Conservation (phyloP, 2,113 vertebrate genomes). For the Zosterops pallidus region DNA sequence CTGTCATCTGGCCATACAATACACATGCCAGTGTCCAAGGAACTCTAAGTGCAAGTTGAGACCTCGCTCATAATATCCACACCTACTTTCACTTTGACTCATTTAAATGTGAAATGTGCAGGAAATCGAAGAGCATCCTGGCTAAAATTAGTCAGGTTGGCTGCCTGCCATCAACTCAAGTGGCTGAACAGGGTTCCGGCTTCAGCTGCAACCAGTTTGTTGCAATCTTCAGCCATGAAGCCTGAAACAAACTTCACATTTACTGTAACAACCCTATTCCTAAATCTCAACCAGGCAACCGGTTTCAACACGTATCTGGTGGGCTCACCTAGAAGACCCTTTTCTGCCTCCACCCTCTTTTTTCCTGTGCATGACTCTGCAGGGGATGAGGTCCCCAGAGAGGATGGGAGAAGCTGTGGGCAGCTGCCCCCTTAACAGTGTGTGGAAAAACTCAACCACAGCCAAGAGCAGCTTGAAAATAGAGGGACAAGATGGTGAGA, state of each 20-base stretch:
- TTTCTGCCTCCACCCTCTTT: fast-evolving
- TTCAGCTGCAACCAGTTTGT: background rate
- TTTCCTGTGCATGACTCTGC: fast-evolving
- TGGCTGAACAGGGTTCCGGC: background rate
- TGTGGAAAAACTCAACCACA: background rate
- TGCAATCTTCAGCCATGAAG: background rate
- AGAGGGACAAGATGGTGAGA: background rate
- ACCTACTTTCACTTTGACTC: background rate
- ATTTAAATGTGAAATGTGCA: fast-evolving
- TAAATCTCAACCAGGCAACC: background rate
- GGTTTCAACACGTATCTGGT: background rate
- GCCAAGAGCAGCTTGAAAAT: background rate
- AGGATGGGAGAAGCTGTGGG: background rate
- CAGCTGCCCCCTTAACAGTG: background rate
- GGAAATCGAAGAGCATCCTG: background rate
- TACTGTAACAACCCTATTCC: background rate
- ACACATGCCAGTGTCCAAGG: background rate
- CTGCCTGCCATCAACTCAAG: background rate
- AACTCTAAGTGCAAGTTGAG: background rate
- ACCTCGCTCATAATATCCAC: background rate
- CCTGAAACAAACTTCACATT: background rate
- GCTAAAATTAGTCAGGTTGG: background rate
- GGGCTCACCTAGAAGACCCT: background rate
- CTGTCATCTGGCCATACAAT: background rate
- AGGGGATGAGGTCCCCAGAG: background rate